Conservation (phyloP, 2,113 vertebrate genomes). For the Vulpes ferrilata region DNA sequence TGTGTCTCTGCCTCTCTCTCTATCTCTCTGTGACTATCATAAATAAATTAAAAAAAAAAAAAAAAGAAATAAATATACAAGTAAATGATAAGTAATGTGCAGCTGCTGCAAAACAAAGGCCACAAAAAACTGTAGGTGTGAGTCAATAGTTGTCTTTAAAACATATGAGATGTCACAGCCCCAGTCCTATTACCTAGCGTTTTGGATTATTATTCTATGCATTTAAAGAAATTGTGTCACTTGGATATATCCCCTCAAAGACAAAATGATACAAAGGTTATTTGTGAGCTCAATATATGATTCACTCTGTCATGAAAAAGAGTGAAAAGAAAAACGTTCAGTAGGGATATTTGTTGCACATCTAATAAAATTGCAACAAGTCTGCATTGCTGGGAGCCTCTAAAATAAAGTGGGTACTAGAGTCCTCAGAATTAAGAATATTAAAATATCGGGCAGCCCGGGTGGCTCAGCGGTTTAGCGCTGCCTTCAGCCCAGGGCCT, state of each 20-base stretch:
- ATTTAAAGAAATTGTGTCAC: neutral
- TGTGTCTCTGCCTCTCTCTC: no score
- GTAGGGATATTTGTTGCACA: no score
- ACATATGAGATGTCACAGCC: accelerated
- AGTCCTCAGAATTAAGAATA: neutral
- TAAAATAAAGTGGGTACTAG: neutral
- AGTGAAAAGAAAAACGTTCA: neutral
- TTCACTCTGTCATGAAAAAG: neutral
- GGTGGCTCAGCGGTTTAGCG: no score
- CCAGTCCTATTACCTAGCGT: neutral
- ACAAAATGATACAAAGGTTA: neutral
- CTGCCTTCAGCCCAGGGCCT: no score
- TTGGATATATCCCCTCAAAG: neutral
- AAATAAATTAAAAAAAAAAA: no score
- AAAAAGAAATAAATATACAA: no score
- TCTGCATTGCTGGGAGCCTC: neutral
- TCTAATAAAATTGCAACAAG: neutral
- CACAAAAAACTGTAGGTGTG: neutral
- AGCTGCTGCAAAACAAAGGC: no score
- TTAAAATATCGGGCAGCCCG: no score
- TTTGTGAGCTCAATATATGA: neutral
- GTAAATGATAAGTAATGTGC: no score
- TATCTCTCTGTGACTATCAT: no score
- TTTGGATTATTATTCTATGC: accelerated
- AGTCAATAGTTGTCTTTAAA: neutral